Percentiles rank a stretch among this genome's conserved stretches.
Conservation (phyloP, 1,140 invertebrate species). For the Ylistrum balloti region DNA sequence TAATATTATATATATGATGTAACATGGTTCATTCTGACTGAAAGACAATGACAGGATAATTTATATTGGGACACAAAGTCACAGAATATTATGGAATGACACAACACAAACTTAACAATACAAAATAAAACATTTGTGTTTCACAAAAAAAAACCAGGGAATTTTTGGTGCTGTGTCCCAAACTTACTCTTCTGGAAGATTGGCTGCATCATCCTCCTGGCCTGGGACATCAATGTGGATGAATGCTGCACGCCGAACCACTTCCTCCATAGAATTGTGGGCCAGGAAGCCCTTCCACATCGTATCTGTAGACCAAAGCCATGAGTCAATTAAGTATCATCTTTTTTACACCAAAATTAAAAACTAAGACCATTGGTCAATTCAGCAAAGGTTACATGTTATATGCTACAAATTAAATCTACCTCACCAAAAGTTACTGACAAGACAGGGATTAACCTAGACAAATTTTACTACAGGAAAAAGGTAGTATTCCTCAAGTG, state of each 20-base stretch:
- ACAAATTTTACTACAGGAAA: too few species aligned
- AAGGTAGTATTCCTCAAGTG: too few species aligned
- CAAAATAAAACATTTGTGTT: too few species aligned
- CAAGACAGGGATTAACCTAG: too few species aligned
- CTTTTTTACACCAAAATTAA: too few species aligned
- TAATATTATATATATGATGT: too few species aligned
- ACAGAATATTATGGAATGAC: background rate
- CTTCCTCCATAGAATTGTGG: slow-evolving; percentile 91
- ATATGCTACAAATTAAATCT: too few species aligned
- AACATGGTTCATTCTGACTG: too few species aligned
- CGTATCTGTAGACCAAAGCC: slow-evolving; percentile 79
- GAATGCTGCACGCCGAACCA: slow-evolving; percentile 92
- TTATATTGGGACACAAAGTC: background rate
- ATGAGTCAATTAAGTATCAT: background rate
- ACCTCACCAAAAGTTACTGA: too few species aligned
- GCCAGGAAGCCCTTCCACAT: slow-evolving; percentile 86
- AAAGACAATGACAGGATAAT: background rate
- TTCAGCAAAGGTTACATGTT: too few species aligned
- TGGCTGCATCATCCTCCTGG: slow-evolving; percentile 91
- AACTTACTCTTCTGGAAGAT: slow-evolving; percentile 83
- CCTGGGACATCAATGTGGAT: slow-evolving; percentile 95
- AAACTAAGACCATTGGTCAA: too few species aligned
- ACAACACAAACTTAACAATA: background rate
- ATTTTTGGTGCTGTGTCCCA: background rate
- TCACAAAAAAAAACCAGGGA: too few species aligned